Base-by-base conservation (phyloP, 2,797 vertebrate species). In the Parauchenoglanis punctatus region DNA sequence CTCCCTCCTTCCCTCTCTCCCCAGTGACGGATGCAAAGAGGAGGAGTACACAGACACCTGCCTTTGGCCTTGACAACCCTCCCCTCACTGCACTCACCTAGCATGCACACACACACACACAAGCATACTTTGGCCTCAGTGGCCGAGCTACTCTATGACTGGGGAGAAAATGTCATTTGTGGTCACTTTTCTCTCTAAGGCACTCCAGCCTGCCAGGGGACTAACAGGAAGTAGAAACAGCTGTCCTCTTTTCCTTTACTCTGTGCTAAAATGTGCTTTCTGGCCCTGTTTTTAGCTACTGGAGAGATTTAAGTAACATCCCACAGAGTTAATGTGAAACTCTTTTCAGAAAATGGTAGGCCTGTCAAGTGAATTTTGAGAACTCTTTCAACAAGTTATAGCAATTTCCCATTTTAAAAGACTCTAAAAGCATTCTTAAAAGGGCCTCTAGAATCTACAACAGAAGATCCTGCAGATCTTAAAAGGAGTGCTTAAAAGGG, bases 21-120 rank as follows among this genome's bases (percentile, higher is more conserved):
- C 91, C 95, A 96, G 97, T 98, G 97, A 98, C 96, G 96, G 96
- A 98, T 97, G 96, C 94, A 94, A 94, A 96, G 95, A 86, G 91
- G 92, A 90, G 91, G 88, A 93, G 94, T 93, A 87, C 92, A 95
- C 91, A 93, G 95, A 95, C 96, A 96, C 97, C 96, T 96, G 96
- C 94, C 94, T 94, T 95, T 95, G 95, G 96, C 96, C 97, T 97
- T 96, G 95, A 95, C 95, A 95, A 94, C 93, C 88, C 76, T 87
- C 87, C 85, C 83, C 76, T 63, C 80, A 54, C 84, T 65, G 63
- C 76, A 65, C 52, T 85, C 85, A 63, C 78, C 78, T 77, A 73
- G 28, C 54, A 23, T 73, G 13, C 31, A 46, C 25, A 56, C 76
- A 75, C 83, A 46, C 81, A 84, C 56, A 13, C 52, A 84, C 11